Percentiles rank a stretch among this genome's conserved stretches.
Evolutionary conservation across 2,113 vertebrate genomes (phyloP).

Genomic region (Circaetus cinerascens): DNA sequence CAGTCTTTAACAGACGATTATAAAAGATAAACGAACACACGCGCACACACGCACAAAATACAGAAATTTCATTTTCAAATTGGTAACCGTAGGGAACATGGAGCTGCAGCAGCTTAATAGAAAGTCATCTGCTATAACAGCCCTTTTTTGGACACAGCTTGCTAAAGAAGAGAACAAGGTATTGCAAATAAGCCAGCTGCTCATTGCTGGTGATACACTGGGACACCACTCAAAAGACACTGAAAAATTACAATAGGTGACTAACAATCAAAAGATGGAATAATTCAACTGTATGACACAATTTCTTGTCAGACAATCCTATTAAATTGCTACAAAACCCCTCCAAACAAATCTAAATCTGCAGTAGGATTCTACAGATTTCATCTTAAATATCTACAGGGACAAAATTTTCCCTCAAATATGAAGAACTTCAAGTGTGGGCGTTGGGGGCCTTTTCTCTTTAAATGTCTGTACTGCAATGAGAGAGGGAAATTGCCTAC

Average conservation of each 20-base stretch:
- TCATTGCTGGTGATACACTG: not conserved
- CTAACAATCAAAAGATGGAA: not conserved
- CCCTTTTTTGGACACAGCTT: not conserved
- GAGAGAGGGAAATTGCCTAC: not conserved
- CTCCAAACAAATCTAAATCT: not conserved
- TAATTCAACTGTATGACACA: not conserved
- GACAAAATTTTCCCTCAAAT: not conserved
- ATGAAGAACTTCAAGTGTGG: not conserved
- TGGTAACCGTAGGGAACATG: not conserved
- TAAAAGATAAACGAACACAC: not conserved
- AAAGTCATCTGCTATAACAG: not conserved
- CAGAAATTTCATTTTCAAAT: not conserved
- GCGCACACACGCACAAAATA: not conserved
- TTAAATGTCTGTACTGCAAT: not conserved
- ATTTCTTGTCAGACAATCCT: not conserved
- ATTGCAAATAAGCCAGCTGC: not conserved
- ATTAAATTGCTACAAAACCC: not conserved
- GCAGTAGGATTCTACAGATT: not conserved
- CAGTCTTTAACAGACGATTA: not conserved
- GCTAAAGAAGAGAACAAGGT: not conserved
- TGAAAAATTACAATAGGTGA: not conserved
- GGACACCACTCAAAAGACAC: not conserved
- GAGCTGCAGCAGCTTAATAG: not conserved
- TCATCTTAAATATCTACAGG: not conserved
- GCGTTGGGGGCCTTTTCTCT: not conserved